These are phyloP conservation scores for Ophion obscuratus DNA, from an alignment of 2,888 invertebrate genomes.

Conservation along the genomic window DNA sequence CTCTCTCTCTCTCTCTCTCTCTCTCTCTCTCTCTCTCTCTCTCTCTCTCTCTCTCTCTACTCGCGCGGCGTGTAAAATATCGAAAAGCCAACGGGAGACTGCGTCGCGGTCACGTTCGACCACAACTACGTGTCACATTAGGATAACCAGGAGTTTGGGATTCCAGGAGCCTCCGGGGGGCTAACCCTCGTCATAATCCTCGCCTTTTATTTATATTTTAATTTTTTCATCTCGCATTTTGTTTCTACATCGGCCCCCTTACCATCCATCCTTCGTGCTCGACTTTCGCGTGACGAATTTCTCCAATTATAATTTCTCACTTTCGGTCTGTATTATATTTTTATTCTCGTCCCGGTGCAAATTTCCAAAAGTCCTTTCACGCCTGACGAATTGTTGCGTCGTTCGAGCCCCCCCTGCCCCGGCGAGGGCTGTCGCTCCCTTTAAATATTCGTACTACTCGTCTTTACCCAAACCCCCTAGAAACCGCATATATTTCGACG, in stretches of 20 bases:
- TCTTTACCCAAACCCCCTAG: not conserved
- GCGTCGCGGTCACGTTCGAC: conserved; percentile 42
- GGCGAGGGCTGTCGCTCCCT: not conserved
- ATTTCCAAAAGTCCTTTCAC: conserved; percentile 49
- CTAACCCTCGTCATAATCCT: conserved; percentile 29
- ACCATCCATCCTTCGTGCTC: conserved; percentile 12
- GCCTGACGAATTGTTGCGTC: conserved; percentile 1
- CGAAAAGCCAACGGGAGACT: conserved; percentile 42
- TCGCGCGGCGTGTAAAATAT: conserved; percentile 22
- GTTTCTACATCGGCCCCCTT: not conserved
- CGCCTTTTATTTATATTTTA: conserved; percentile 2
- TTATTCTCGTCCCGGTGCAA: conserved; percentile 26
- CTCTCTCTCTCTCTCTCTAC: not conserved
- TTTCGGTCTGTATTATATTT: conserved; percentile 40
- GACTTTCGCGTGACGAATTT: conserved; percentile 51
- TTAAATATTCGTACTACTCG: conserved; percentile 12
- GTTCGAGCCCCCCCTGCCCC: no score
- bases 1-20: not conserved
- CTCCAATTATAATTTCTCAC: conserved; percentile 39
- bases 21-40: not conserved
- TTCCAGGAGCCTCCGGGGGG: conserved; percentile 35
- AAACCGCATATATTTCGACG: not conserved
- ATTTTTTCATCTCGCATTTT: not conserved
- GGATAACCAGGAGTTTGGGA: conserved; percentile 62
- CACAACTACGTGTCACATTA: conserved; percentile 64